Evolutionary conservation across 2,888 invertebrate genomes (phyloP).

Genomic region (Volucella inflata): DNA sequence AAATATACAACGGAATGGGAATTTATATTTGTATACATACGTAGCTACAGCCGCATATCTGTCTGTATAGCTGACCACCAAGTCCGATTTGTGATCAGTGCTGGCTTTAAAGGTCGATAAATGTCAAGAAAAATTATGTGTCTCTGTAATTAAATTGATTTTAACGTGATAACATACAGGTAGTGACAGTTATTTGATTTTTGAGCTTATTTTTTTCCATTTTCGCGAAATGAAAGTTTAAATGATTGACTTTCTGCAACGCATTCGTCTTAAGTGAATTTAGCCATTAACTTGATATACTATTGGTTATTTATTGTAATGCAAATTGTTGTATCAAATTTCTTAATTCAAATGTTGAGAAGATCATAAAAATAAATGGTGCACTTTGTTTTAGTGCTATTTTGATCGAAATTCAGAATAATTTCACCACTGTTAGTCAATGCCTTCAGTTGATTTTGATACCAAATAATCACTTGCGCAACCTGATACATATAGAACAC

Average conservation of each 20-base stretch:
- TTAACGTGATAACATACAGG: conserved; percentile 58
- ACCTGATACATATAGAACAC: no score
- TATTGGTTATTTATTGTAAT: conserved; percentile 18
- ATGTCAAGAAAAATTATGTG: conserved; percentile 68
- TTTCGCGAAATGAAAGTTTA: conserved; percentile 11
- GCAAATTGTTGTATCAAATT: conserved; percentile 39
- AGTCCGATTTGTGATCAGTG: conserved; percentile 17
- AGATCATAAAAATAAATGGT: not conserved
- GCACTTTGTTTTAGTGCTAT: not conserved
- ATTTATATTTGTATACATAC: not conserved
- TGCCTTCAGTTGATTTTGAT: no score
- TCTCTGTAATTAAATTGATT: conserved; percentile 69
- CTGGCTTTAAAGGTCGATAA: conserved; percentile 58
- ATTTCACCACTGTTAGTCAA: no score
- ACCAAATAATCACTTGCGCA: no score
- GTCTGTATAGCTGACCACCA: conserved; percentile 16
- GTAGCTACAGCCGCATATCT: no score
- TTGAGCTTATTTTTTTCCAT: conserved; percentile 16
- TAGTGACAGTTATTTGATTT: conserved; percentile 68
- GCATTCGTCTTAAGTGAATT: conserved; percentile 60
- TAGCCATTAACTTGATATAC: conserved; percentile 57
- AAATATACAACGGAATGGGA: conserved; percentile 22
- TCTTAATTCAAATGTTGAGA: not conserved
- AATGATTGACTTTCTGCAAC: conserved; percentile 18
- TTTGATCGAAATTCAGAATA: no score